phyloP scores from a whole-genome alignment of 1,140 invertebrate species.

The Drosophila pruinosa region DNA sequence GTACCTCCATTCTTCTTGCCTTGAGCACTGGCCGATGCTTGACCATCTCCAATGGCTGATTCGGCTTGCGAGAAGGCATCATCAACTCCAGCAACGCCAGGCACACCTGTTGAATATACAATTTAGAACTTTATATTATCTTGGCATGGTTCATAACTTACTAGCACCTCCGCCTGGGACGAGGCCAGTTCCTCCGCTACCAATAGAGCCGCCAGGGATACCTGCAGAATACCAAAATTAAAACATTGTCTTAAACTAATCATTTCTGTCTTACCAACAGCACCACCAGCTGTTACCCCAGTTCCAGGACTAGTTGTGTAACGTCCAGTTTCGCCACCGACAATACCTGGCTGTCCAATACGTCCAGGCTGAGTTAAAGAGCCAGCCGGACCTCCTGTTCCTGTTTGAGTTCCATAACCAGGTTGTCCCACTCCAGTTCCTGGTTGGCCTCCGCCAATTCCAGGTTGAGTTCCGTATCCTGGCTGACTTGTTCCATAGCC shows the following conservation, averaged over 20 bases:
- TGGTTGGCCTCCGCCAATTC: neutral
- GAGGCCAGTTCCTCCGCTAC: neutral
- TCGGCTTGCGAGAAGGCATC: constrained; percentile 90
- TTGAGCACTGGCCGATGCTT: constrained; percentile 89
- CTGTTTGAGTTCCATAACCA: constrained; percentile 12
- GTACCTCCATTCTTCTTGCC: constrained; percentile 88
- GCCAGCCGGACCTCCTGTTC: constrained; percentile 16
- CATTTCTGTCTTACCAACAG: constrained; percentile 33
- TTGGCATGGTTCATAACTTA: constrained; percentile 12
- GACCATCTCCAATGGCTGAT: constrained; percentile 88
- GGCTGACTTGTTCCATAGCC: neutral
- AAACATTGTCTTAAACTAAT: neutral
- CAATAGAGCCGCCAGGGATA: neutral
- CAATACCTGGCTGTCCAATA: constrained; percentile 13
- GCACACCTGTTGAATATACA: constrained; percentile 1
- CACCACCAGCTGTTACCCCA: neutral
- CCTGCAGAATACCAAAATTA: neutral
- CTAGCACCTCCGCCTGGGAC: constrained; percentile 30
- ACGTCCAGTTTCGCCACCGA: neutral
- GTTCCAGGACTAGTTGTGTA: neutral
- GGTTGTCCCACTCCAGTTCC: neutral
- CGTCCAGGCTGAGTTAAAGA: constrained; percentile 5
- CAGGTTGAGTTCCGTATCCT: constrained; percentile 4
- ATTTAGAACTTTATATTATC: neutral
- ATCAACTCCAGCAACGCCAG: constrained; percentile 83